Evolutionary conservation across 2,113 vertebrate species (phyloP).

Genomic region (Enhydra lutris): DNA sequence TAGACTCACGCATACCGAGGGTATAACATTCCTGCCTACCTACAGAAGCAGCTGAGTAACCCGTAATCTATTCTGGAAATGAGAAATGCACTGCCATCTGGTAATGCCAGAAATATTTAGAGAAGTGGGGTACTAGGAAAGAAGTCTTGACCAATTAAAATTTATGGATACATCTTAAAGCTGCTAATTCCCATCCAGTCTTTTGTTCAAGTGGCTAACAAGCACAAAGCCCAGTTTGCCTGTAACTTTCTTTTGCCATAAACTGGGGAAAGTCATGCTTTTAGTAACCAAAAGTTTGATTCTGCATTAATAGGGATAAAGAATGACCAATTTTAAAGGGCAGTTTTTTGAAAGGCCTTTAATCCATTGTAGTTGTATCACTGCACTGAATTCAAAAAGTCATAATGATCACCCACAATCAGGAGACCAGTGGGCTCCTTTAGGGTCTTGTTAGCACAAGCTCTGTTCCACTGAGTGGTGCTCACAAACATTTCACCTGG

Average conservation of each 20-base stretch:
- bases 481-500: background rate
- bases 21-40: background rate
- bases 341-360: background rate
- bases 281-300: background rate
- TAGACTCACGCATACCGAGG: too few relatives aligned
- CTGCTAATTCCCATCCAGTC: background rate
- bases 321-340: background rate
- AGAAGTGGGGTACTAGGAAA: background rate
- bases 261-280: background rate
- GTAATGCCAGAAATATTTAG: background rate
- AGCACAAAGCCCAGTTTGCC: background rate
- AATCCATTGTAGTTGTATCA: rapidly evolving
- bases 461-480: background rate
- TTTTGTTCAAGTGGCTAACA: background rate
- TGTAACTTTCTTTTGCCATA: background rate
- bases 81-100: background rate
- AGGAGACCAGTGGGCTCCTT: background rate
- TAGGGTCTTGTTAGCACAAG: background rate
- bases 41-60: background rate
- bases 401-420: background rate
- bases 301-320: background rate
- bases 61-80: background rate
- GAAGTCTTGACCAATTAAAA: background rate
- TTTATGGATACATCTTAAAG: background rate
- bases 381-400: background rate